Base-by-base conservation (phyloP, 2,113 vertebrate species). In the Marmota flaviventris region DNA sequence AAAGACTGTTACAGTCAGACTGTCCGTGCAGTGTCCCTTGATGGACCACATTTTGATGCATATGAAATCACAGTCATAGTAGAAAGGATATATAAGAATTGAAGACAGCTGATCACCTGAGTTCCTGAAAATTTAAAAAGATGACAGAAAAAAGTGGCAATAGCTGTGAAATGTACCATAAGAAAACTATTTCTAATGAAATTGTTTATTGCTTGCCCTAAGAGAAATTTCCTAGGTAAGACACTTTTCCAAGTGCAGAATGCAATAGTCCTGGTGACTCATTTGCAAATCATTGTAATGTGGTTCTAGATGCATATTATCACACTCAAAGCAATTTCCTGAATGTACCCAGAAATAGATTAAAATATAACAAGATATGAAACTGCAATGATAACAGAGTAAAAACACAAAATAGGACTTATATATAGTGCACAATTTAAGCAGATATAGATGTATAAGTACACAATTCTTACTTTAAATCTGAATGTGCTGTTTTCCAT, bases 231-330 rank as follows among this genome's bases (percentile, higher is more conserved):
- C 34, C 84, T 88, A 65, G 32, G 29, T 73, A 91, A 96, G 72
- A 90, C 39, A 70, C 32, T 94, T 97, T 75, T 94, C 56, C 67
- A 94, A 91, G 29, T 79, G 10, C 48, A 88, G 61, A 92, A 79
- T 58, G 65, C 48, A 82, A 85, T 24, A 65, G 27, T 89, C 22
- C 4, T 73, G 14, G 61, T 92, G 45, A 87, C 27, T 85, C 96
- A 93, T 96, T 95, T 96, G 63, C 24, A 93, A 95, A 96, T 94
- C 63, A 91, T 79, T 91, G 29, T 65, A 83, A 92, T 88, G 37
- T 90, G 37, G 11, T 81, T 95, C 85, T 78, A 29, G 63, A 82
- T 90, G 45, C 69, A 85, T 94, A 93, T 95, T 90, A 84, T 58
- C 34, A 18, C 14, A 83, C 53, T 75, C 32, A 93, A 92, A 97